Evolutionary conservation across 1,140 invertebrate genomes (phyloP).

Genomic region (Leguminivora glycinivorella): DNA sequence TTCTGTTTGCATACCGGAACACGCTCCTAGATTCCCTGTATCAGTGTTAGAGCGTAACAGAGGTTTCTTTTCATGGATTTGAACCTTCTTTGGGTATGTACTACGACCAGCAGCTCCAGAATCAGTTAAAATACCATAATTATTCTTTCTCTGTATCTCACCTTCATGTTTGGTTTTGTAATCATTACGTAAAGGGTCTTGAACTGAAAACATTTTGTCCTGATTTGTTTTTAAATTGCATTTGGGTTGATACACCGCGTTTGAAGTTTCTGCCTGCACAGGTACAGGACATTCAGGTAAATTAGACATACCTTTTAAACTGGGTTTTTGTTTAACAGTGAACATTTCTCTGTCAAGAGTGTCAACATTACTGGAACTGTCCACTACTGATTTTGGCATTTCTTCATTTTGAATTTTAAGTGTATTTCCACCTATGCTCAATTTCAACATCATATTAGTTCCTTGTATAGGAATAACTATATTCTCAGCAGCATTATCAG

Average conservation of each 20-base stretch:
- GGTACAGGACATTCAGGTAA: slow-evolving; percentile 60
- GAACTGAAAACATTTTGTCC: not conserved
- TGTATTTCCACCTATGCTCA: slow-evolving; percentile 49
- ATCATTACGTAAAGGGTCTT: not conserved
- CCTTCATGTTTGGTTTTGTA: not conserved
- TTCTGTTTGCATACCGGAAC: slow-evolving; percentile 24
- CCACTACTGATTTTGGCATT: not conserved
- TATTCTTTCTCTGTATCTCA: not conserved
- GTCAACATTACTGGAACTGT: not conserved
- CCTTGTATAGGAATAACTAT: slow-evolving; percentile 65
- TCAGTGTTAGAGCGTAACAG: slow-evolving; percentile 57
- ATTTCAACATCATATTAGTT: slow-evolving; percentile 68
- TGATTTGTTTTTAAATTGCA: not conserved
- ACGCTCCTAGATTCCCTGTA: slow-evolving; percentile 38
- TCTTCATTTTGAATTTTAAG: not conserved
- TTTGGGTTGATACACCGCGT: slow-evolving; percentile 24
- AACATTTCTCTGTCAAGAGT: slow-evolving; percentile 32
- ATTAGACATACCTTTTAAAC: slow-evolving; percentile 49
- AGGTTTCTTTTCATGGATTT: slow-evolving; percentile 43
- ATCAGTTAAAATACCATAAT: not conserved
- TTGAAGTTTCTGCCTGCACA: slow-evolving; percentile 45
- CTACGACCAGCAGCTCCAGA: slow-evolving; percentile 31
- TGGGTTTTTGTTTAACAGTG: slow-evolving; percentile 39
- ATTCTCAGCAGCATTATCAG: slow-evolving; percentile 35
- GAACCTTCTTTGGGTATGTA: slow-evolving; percentile 55